Evolutionary conservation across 2,888 invertebrate species (phyloP).

Genomic region (Ophioninae sp.): DNA sequence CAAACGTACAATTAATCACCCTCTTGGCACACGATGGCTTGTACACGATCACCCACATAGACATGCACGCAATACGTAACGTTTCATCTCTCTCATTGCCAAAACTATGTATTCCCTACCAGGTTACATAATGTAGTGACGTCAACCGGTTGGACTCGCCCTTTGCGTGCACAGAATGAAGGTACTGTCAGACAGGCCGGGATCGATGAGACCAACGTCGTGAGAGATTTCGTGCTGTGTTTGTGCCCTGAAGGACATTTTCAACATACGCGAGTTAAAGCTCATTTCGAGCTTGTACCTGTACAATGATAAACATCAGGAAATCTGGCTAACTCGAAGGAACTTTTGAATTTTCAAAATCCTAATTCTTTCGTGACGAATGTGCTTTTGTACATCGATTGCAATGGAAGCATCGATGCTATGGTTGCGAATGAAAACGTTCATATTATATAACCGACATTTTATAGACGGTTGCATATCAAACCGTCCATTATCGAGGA

Average conservation of each 20-base stretch:
- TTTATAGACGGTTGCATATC: neutral
- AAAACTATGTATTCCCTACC: slow-evolving; percentile 9
- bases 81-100: slow-evolving; percentile 11
- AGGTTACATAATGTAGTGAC: slow-evolving; percentile 37
- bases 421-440: too few relatives aligned
- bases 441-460: too few relatives aligned
- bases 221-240: slow-evolving; percentile 11
- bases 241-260: neutral
- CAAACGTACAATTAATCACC: slow-evolving; percentile 39
- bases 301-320: neutral
- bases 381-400: too few relatives aligned
- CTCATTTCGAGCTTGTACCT: neutral
- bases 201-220: slow-evolving; percentile 60
- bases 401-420: too few relatives aligned
- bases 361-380: too few relatives aligned
- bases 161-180: slow-evolving; percentile 56
- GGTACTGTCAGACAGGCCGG: slow-evolving; percentile 58
- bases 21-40: neutral
- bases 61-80: slow-evolving; percentile 11
- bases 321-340: neutral
- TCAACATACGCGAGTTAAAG: neutral
- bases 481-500: neutral
- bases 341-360: neutral
- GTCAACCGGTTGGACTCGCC: slow-evolving; percentile 58
- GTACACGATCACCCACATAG: neutral